These are phyloP conservation scores for Gallinago jamesoni DNA, from an alignment of 2,113 vertebrate species.

Conservation along the genomic window DNA sequence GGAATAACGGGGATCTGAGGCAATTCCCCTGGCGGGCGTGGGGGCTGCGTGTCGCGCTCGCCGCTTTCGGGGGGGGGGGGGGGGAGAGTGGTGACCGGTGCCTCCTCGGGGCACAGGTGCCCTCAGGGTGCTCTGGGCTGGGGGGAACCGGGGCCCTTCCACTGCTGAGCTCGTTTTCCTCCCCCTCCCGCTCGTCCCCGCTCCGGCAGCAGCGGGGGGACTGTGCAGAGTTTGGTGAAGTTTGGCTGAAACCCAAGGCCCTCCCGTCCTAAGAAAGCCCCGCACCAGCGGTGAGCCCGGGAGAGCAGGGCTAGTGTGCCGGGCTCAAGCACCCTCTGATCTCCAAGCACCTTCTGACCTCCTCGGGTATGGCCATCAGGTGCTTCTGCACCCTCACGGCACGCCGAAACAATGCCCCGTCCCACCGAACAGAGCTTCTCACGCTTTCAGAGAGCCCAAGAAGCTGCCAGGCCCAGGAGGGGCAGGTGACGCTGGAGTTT, in stretches of 20 bases:
- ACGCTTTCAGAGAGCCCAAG: not conserved
- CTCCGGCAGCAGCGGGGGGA: fast-evolving
- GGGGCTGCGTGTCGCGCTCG: not conserved
- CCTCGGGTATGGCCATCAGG: not conserved
- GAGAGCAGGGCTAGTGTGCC: fast-evolving
- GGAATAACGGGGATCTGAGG: not conserved
- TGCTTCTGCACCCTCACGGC: not conserved
- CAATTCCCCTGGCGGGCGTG: fast-evolving
- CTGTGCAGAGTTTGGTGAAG: not conserved
- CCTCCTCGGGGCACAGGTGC: not conserved
- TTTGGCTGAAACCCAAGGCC: not conserved
- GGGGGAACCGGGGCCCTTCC: not conserved
- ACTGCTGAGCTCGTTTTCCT: fast-evolving
- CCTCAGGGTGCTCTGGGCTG: not conserved
- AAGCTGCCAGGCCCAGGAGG: not conserved
- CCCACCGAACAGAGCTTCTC: fast-evolving
- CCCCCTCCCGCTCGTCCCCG: fast-evolving
- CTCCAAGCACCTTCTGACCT: not conserved
- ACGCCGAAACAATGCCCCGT: fast-evolving
- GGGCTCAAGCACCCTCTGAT: not conserved
- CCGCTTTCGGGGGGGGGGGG: not conserved
- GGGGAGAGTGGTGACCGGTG: fast-evolving
- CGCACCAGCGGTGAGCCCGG: fast-evolving
- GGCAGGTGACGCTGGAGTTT: not conserved
- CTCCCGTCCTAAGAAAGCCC: fast-evolving